These are phyloP conservation scores for Mastigias papua DNA, from an alignment of 30 jellyfish, hydroid and myxozoan species.

Conservation along the genomic window DNA sequence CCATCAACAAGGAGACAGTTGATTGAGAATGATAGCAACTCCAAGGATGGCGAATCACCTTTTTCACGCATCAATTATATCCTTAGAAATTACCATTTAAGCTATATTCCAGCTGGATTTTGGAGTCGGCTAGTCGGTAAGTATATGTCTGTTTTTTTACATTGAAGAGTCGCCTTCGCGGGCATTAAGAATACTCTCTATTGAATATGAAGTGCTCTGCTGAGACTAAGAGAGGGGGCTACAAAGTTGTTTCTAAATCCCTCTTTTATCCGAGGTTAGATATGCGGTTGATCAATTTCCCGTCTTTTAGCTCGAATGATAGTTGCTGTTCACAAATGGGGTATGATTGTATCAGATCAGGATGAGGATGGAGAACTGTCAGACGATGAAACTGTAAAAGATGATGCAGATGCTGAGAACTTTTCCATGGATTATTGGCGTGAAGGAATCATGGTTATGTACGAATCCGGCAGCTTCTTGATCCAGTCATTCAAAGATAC, in stretches of 20 bases:
- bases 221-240: too few relatives aligned
- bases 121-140: constrained; percentile 95
- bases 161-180: too few relatives aligned
- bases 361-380: constrained; percentile 18
- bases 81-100: constrained; percentile 78
- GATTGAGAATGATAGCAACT: constrained; percentile 12
- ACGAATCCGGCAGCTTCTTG: constrained; percentile 73
- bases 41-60: background rate
- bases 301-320: constrained; percentile 77
- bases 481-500: constrained; percentile 81
- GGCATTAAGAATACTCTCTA: too few relatives aligned
- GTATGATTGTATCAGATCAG: constrained; percentile 63
- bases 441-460: constrained; percentile 88
- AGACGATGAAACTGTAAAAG: background rate
- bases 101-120: constrained; percentile 95
- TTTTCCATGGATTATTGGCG: constrained; percentile 84
- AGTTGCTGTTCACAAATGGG: constrained; percentile 95
- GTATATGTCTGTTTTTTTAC: background rate
- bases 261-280: background rate
- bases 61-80: constrained; percentile 19
- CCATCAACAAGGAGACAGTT: background rate
- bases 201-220: too few relatives aligned
- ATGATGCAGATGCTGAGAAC: constrained; percentile 17
- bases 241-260: background rate
- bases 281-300: background rate